These are phyloP conservation scores for Melanotaenia duboulayi DNA, from an alignment of 2,113 vertebrate species.

Conservation along the genomic window DNA sequence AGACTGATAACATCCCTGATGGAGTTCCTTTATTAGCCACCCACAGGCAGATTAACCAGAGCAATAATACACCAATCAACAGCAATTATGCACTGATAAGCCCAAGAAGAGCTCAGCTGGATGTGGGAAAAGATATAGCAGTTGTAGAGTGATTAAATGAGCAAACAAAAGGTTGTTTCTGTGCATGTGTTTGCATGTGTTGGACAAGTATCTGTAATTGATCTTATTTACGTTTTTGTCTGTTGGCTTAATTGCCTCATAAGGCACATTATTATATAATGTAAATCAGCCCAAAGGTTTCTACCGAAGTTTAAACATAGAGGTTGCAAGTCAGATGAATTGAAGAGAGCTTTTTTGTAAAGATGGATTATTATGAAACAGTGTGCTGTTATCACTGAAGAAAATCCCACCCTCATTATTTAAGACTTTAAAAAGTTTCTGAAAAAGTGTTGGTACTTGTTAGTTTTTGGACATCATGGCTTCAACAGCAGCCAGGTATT, in stretches of 20 bases:
- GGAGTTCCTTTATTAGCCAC: conserved; percentile 76
- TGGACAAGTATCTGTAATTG: conserved; percentile 38
- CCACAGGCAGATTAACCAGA: conserved; percentile 75
- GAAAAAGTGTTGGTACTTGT: conserved; percentile 53
- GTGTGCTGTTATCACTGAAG: conserved; percentile 32
- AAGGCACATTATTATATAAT: conserved; percentile 42
- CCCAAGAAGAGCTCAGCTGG: conserved; percentile 66
- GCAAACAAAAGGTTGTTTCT: conserved; percentile 49
- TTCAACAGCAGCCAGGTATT: conserved; percentile 58
- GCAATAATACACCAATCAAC: conserved; percentile 80
- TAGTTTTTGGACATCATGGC: conserved; percentile 41
- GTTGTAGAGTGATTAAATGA: conserved; percentile 42
- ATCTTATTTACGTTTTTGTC: conserved; percentile 41
- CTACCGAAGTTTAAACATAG: conserved; percentile 22
- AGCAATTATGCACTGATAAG: conserved; percentile 76
- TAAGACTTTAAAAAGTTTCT: conserved; percentile 56
- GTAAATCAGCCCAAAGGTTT: conserved; percentile 48
- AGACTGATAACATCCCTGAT: conserved; percentile 74
- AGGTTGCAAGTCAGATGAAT: conserved; percentile 24
- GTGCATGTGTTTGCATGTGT: conserved; percentile 49
- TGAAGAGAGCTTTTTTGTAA: conserved; percentile 30
- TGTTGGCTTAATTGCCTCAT: conserved; percentile 44
- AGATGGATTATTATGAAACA: conserved; percentile 10
- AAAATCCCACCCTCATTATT: conserved; percentile 43
- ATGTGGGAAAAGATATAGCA: conserved; percentile 43